Conservation (phyloP, 2,888 invertebrate species). For the Furcula furcula region DNA sequence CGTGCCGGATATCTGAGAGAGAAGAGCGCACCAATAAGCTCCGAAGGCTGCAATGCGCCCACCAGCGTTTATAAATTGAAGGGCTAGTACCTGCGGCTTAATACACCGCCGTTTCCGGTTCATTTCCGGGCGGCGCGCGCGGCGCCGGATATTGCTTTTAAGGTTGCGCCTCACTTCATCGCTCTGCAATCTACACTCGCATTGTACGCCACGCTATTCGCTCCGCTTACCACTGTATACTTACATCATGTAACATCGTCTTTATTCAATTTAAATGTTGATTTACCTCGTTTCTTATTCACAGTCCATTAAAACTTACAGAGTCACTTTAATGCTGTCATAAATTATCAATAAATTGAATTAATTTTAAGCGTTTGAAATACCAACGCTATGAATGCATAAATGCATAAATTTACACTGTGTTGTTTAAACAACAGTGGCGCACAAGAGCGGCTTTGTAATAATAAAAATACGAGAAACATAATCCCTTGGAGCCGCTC, state of each 20-base stretch:
- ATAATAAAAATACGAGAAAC: conserved; percentile 57
- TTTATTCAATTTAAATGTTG: not conserved
- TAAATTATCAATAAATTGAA: too few relatives aligned
- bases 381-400: too few relatives aligned
- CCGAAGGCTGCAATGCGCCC: conserved; percentile 59
- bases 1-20: conserved; percentile 57
- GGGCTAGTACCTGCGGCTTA: conserved; percentile 81
- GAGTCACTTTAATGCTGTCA: too few relatives aligned
- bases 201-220: conserved; percentile 35
- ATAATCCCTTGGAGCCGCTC: conserved; percentile 53
- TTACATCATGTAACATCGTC: not conserved
- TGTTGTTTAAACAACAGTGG: conserved; percentile 22
- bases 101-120: conserved; percentile 82
- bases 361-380: too few relatives aligned
- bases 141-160: conserved; percentile 82
- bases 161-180: conserved; percentile 76
- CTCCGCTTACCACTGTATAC: conserved; percentile 20
- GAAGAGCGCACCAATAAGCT: conserved; percentile 44
- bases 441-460: conserved; percentile 30
- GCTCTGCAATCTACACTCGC: conserved; percentile 41
- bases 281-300: too few relatives aligned
- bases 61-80: conserved; percentile 81
- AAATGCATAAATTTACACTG: too few relatives aligned
- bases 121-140: conserved; percentile 81
- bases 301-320: too few relatives aligned